Evolutionary conservation across 2,113 vertebrate genomes (phyloP).

Genomic region (Ctenomys sociabilis): DNA sequence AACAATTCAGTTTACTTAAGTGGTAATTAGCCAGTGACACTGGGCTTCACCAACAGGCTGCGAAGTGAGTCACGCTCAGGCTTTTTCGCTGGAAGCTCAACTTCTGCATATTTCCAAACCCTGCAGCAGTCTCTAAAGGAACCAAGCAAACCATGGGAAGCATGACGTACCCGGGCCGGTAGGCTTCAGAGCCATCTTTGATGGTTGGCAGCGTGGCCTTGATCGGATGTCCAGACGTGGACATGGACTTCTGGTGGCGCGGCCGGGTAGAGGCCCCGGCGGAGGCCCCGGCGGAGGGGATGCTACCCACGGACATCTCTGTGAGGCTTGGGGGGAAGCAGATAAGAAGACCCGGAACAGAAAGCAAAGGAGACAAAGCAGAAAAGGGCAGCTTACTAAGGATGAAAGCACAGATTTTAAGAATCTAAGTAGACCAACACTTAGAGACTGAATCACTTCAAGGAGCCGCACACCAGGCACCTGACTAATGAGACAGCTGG

Average conservation of each 20-base stretch:
- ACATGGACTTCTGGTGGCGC: slow-evolving; percentile 99
- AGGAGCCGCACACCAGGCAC: not conserved
- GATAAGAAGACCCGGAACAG: not conserved
- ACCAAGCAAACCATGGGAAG: not conserved
- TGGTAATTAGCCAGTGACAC: not conserved
- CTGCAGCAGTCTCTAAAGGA: not conserved
- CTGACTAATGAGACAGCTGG: not conserved
- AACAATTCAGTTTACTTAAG: not conserved
- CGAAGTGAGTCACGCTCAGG: not conserved
- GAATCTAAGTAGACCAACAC: not conserved
- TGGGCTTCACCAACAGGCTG: not conserved
- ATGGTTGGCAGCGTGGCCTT: slow-evolving; percentile 97
- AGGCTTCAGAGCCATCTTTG: slow-evolving; percentile 94
- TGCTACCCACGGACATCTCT: slow-evolving; percentile 93
- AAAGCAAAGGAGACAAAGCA: not conserved
- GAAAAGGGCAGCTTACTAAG: not conserved
- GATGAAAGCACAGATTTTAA: not conserved
- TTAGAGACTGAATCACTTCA: not conserved
- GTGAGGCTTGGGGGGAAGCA: slow-evolving; percentile 88
- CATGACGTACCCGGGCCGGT: slow-evolving; percentile 90
- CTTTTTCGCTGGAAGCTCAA: not conserved
- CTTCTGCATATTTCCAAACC: accelerated
- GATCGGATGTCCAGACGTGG: slow-evolving; percentile 96
- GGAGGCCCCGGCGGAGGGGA: slow-evolving; percentile 86
- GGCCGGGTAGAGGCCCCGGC: slow-evolving; percentile 91